Conservation (phyloP, 2,113 vertebrate genomes). For the Silurus meridionalis region DNA sequence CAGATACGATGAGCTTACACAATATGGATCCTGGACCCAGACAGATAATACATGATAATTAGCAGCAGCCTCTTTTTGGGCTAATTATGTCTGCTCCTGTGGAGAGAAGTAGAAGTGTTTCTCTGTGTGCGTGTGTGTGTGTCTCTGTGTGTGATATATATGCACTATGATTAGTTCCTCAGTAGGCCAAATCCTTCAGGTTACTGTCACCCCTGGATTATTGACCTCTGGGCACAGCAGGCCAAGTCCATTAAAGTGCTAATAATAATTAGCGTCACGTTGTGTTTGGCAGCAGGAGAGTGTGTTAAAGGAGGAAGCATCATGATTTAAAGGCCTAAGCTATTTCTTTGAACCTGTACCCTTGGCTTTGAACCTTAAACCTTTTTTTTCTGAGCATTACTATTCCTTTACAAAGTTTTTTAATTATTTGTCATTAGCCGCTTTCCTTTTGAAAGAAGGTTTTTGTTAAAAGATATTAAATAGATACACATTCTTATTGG, state of each 20-base stretch:
- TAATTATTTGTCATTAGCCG: not conserved
- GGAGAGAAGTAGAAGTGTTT: not conserved
- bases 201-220: slow-evolving; percentile 18
- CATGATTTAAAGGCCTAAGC: not conserved
- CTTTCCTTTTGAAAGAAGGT: not conserved
- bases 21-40: slow-evolving; percentile 23
- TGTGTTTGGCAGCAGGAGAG: not conserved
- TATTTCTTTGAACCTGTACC: not conserved
- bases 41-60: slow-evolving; percentile 31
- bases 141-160: not conserved
- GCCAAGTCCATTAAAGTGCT: slow-evolving; percentile 31
- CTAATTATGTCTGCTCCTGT: slow-evolving; percentile 17
- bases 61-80: slow-evolving; percentile 27
- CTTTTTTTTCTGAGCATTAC: not conserved
- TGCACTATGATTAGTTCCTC: slow-evolving; percentile 9
- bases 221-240: slow-evolving; percentile 15
- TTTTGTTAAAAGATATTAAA: not conserved
- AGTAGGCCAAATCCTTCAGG: slow-evolving; percentile 12
- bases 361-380: not conserved
- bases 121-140: not conserved
- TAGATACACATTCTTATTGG: not conserved
- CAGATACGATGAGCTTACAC: not conserved
- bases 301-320: not conserved
- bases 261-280: slow-evolving; percentile 33
- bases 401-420: not conserved